Percentiles rank a stretch among this genome's conserved stretches.
Evolutionary conservation across 1,140 invertebrate species (phyloP).

Genomic region (Aethina tumida): DNA sequence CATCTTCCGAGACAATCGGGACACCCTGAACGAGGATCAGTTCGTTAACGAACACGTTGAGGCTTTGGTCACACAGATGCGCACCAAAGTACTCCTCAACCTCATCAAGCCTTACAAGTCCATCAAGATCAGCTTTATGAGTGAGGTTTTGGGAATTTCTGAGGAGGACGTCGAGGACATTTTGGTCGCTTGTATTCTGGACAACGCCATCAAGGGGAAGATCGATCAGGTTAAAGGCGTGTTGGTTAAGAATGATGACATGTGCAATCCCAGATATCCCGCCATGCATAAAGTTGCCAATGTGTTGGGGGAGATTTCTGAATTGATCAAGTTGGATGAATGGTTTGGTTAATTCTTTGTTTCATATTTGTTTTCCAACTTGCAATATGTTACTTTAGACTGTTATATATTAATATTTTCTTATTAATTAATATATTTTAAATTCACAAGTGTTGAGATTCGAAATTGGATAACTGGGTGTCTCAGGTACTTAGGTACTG

Average conservation of each 20-base stretch:
- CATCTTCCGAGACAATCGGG: slow-evolving; percentile 87
- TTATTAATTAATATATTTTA: too few species aligned
- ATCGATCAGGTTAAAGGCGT: slow-evolving; percentile 68
- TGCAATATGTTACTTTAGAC: too few species aligned
- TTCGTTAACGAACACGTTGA: slow-evolving; percentile 99
- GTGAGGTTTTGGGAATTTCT: slow-evolving; percentile 92
- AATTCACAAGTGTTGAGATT: too few species aligned
- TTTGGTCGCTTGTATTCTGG: slow-evolving; percentile 59
- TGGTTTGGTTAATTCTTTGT: too few species aligned
- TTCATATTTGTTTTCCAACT: too few species aligned
- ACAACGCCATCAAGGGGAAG: slow-evolving; percentile 66
- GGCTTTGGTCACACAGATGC: slow-evolving; percentile 89
- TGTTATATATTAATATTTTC: too few species aligned
- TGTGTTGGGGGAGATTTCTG: slow-evolving; percentile 31
- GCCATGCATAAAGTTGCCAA: slow-evolving; percentile 91
- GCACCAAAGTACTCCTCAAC: slow-evolving; percentile 92
- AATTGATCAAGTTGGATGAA: neutral
- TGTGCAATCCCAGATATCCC: slow-evolving; percentile 69
- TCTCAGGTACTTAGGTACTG: too few species aligned
- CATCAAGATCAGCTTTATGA: slow-evolving; percentile 95
- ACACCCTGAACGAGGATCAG: slow-evolving; percentile 96
- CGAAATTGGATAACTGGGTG: too few species aligned
- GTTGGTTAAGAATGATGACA: slow-evolving; percentile 72
- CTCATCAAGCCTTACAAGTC: slow-evolving; percentile 95
- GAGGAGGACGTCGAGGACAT: slow-evolving; percentile 90